phyloP scores from a whole-genome alignment of 2,113 vertebrate species.

The Heteronetta atricapilla region DNA sequence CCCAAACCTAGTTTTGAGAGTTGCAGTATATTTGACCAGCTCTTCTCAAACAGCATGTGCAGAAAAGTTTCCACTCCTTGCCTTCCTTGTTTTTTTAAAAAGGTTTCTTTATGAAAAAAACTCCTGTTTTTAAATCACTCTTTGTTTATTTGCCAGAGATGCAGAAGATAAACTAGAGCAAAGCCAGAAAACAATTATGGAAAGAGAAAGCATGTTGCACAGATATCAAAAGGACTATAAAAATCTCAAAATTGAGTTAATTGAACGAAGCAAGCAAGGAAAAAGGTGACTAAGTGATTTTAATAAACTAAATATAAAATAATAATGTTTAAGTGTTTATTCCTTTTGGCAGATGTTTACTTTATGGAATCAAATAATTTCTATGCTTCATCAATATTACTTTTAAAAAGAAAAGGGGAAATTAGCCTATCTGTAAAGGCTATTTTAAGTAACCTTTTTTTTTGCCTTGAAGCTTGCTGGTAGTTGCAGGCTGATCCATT shows the following conservation, averaged over 20 bases:
- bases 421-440: background rate
- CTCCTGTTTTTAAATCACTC: background rate
- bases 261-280: conserved; percentile 76
- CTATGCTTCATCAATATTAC: background rate
- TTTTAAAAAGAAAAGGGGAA: background rate
- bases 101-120: background rate
- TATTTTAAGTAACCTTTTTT: background rate
- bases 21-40: background rate
- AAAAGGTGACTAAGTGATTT: conserved; percentile 80
- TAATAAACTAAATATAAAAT: background rate
- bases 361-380: background rate
- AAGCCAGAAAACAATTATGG: conserved; percentile 79
- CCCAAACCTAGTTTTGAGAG: background rate
- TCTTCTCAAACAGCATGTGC: background rate
- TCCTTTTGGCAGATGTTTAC: background rate
- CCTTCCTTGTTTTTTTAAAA: too few relatives aligned
- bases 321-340: background rate
- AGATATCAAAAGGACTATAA: conserved; percentile 82
- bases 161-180: conserved; percentile 83
- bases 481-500: background rate
- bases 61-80: background rate
- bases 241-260: conserved; percentile 81
- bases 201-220: conserved; percentile 80
- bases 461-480: background rate
- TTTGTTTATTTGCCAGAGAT: conserved; percentile 76